Evolutionary conservation across 2,888 invertebrate species (phyloP), one percentile per base, ranked within the genome.

Genomic region (Agonopterix heracliana): DNA sequence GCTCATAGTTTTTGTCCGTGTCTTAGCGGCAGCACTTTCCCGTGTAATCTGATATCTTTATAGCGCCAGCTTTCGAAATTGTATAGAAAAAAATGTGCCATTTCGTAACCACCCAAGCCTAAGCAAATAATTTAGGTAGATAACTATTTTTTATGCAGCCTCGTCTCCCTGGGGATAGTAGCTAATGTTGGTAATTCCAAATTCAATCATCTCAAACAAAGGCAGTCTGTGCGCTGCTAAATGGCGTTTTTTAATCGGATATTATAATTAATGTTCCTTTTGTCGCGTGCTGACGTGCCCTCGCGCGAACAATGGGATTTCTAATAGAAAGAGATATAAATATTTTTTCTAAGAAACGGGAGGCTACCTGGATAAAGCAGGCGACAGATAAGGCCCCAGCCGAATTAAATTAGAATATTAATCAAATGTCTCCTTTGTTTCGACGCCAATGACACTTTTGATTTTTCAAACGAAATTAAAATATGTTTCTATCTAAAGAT

Each of bases 191-290:
- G 79, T 81, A 79, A 84, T 86, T 81, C 75, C 64, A 71, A 85
- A 88, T 86, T 84, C 85, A 86, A 87, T 87, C 84, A 84, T 82
- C 75, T 83, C 85, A 84, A 86, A 88, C 87, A 87, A 88, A 86
- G 78, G 73, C 73, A 73, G 70, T 72, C 79, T 79, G 82, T 76
- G 84, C 81, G 78, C 77, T 73, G 74, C 85, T 87, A 85, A 87
- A 87, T 87, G 84, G 80, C 80, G 78, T 79, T 88, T 89, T 89
- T 87, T 88, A 89, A 89, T 89, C 89, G 88, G 89, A 89, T 89
- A 89, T 88, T 89, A 89, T 89, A 89, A 89, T 89, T 89, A 89
- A 89, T 89, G 89, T 88, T 80, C 80, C 85, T 87, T 89, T 88
- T 87, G 88, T 84, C 86, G 81, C 88, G 87, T 85, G 86, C 83